Base-by-base conservation (phyloP, 1,140 invertebrate genomes). In the Lasioglossum baleicum region DNA sequence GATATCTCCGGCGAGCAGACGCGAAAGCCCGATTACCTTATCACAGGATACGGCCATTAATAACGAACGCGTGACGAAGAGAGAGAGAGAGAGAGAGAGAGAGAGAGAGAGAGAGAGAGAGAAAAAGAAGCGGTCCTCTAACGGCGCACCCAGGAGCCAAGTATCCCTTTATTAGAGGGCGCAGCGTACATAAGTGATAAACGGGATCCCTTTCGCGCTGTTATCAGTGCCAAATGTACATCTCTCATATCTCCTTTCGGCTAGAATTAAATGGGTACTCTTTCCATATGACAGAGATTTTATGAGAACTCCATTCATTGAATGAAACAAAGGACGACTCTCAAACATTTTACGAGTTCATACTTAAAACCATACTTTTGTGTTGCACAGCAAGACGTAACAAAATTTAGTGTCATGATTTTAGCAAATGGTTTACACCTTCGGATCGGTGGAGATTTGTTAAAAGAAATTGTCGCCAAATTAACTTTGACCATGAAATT, bases 21-120 rank as follows among this genome's bases (percentile, higher is more conserved):
- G 63, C 56, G 71, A 35, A 40, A 35, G 17, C 53, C 35, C 65
- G 80, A 84, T 84, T 80, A 82, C 75, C 75, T 83, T 83, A 72
- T 73, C 81, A 51, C 35, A 35, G 76, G 72, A 66, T 56, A 75
- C 75, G 72, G 56, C 75, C 64, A 80, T 77, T 82, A 84, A 72
- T 67, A 83, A 22, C 70, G 75, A 71, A 77, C 69, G 67, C 71
- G 13, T 15, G 26, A 17, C 26, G 22, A 8, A 10, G 44, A 11
- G 31, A 26, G 26, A 35, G 35, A 31, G 20, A 15, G 53, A 58
- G 17, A 64, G 8, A 20, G 13, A 61, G 13, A 35, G 31, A 35
- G 31, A 35, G 31, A 35, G 31, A 35, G 31, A 35, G 31, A 35
- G 35, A 35, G 35, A 35, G 35, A 35, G 35, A 35, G 3, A 35